phyloP scores from a whole-genome alignment of 2,113 vertebrate genomes.

The Epinephelus lanceolatus region DNA sequence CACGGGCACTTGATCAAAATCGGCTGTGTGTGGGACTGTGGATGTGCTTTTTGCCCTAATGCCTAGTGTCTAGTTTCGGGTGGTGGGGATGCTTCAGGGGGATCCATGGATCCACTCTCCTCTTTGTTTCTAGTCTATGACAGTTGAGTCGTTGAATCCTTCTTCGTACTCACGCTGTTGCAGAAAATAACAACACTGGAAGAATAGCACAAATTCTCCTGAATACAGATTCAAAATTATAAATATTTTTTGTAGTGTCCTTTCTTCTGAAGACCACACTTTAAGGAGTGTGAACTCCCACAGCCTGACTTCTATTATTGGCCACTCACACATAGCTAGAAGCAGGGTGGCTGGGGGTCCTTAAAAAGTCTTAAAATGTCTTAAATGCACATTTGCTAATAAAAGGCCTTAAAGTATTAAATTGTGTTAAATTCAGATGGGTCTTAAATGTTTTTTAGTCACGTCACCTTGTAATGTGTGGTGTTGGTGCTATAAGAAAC shows the following conservation, averaged over 20 bases:
- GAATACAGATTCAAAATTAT: not conserved
- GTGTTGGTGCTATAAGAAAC: too few species aligned
- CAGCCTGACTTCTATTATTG: not conserved
- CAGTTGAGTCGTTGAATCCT: not conserved
- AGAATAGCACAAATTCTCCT: not conserved
- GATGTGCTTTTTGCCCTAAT: conserved; percentile 18
- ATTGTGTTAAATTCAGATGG: too few species aligned
- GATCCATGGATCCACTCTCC: conserved; percentile 18
- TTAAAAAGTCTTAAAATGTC: too few species aligned
- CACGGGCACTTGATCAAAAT: conserved; percentile 55
- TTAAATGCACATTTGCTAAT: too few species aligned
- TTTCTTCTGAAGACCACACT: not conserved
- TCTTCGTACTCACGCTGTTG: not conserved
- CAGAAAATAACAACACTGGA: not conserved
- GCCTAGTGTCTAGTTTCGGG: conserved; percentile 23
- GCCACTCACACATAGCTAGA: too few species aligned
- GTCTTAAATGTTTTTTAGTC: too few species aligned
- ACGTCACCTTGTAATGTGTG: too few species aligned
- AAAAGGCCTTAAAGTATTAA: too few species aligned
- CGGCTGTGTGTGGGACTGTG: conserved; percentile 46
- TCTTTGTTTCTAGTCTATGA: not conserved
- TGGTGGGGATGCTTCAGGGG: not conserved
- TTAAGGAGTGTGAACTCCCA: not conserved
- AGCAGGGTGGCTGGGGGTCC: too few species aligned
- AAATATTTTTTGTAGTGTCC: not conserved